Evolutionary conservation across 2,113 vertebrate genomes (phyloP).

Genomic region (Micromys minutus): DNA sequence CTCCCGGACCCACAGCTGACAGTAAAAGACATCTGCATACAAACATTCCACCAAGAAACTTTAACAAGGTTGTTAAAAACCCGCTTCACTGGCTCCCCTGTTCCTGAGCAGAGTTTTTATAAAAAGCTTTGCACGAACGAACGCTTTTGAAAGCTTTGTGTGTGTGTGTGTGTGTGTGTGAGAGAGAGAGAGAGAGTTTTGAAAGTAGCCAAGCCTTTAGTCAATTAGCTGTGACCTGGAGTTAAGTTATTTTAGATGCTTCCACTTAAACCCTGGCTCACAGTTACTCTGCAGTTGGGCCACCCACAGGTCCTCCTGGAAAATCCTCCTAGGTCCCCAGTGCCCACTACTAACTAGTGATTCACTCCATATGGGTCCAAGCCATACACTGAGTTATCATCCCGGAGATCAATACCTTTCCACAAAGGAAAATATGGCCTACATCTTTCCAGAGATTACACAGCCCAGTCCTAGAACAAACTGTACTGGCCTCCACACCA

Average conservation of each 20-base stretch:
- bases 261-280: accelerated
- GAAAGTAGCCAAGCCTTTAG: not conserved
- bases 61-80: not conserved
- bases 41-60: not conserved
- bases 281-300: accelerated
- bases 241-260: too few relatives aligned
- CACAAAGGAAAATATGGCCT: not conserved
- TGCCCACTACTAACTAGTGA: not conserved
- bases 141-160: not conserved
- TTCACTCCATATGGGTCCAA: accelerated
- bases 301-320: not conserved
- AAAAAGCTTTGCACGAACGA: not conserved
- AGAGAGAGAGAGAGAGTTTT: too few relatives aligned
- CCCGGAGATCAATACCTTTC: not conserved
- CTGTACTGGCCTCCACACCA: not conserved
- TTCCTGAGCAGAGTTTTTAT: not conserved
- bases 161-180: too few relatives aligned
- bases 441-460: not conserved
- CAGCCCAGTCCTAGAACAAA: not conserved
- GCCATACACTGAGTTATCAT: accelerated
- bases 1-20: accelerated
- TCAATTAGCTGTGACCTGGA: not conserved
- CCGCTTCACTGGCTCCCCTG: not conserved
- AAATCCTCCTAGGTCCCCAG: not conserved
- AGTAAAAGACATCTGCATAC: not conserved